A percentile compares a stretch with the other conserved stretches of the same genome.
Evolutionary conservation across 2,797 vertebrate species (phyloP).

Genomic region (Girardinus metallicus): DNA sequence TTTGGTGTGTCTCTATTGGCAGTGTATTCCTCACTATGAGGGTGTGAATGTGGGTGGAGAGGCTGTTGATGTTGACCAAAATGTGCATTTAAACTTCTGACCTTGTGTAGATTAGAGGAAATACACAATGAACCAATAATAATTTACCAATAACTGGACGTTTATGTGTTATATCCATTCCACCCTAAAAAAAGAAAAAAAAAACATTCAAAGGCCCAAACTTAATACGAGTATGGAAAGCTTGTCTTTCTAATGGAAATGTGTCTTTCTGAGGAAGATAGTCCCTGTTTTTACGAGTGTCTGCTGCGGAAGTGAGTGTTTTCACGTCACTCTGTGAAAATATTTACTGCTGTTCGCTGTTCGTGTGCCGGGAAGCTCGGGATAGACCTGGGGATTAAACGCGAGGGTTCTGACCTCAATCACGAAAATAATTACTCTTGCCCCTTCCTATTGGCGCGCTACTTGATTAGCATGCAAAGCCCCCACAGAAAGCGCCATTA

Average conservation of each 20-base stretch:
- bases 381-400: conserved; percentile 70
- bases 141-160: neutral
- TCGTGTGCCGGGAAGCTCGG: conserved; percentile 37
- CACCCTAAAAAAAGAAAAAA: neutral
- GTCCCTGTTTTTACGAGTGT: conserved; percentile 31
- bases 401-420: conserved; percentile 77
- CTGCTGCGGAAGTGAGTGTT: conserved; percentile 52
- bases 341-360: conserved; percentile 60
- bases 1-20: too few species aligned
- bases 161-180: neutral
- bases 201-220: neutral
- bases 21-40: too few species aligned
- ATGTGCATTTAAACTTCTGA: neutral
- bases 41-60: too few species aligned
- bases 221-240: neutral
- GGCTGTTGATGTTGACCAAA: too few species aligned
- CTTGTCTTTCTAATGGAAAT: conserved; percentile 11
- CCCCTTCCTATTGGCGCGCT: conserved; percentile 61
- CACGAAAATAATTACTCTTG: conserved; percentile 77
- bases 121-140: neutral
- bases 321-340: conserved; percentile 9
- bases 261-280: conserved; percentile 28
- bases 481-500: conserved; percentile 58
- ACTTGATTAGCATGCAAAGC: conserved; percentile 72
- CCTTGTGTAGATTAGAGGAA: neutral